Evolutionary conservation across 2,113 vertebrate species (phyloP).

Genomic region (Pelusios castaneus): DNA sequence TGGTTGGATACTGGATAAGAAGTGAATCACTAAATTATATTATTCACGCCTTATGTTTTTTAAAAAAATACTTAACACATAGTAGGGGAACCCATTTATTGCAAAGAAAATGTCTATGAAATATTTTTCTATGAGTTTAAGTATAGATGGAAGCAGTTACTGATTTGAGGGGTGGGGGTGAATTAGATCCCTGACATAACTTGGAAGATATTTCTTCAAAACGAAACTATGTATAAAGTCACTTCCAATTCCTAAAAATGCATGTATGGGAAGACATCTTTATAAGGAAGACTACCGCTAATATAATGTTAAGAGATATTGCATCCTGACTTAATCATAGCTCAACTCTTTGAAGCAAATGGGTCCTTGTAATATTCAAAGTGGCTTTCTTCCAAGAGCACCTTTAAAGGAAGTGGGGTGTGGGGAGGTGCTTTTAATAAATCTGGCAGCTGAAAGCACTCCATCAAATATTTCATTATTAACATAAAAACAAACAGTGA

Average conservation of each 20-base stretch:
- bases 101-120: too few species aligned
- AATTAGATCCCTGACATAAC: not conserved
- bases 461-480: slow-evolving; percentile 50
- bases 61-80: not conserved
- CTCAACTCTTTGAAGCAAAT: not conserved
- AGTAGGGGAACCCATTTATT: too few species aligned
- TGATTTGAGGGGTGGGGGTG: too few species aligned
- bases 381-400: slow-evolving; percentile 30
- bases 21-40: not conserved
- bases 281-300: slow-evolving; percentile 19
- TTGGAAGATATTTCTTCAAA: not conserved
- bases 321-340: not conserved
- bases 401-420: not conserved
- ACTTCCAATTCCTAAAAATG: not conserved
- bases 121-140: not conserved
- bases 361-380: slow-evolving; percentile 45
- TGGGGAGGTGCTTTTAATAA: not conserved
- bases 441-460: slow-evolving; percentile 24
- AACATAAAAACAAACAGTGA: slow-evolving; percentile 17
- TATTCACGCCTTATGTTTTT: not conserved
- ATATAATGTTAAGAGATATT: slow-evolving; percentile 19
- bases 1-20: not conserved
- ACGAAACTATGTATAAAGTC: not conserved
- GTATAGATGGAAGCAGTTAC: not conserved
- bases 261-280: not conserved